Conservation (phyloP, 2,888 invertebrate genomes). For the Monopis laevigella region DNA sequence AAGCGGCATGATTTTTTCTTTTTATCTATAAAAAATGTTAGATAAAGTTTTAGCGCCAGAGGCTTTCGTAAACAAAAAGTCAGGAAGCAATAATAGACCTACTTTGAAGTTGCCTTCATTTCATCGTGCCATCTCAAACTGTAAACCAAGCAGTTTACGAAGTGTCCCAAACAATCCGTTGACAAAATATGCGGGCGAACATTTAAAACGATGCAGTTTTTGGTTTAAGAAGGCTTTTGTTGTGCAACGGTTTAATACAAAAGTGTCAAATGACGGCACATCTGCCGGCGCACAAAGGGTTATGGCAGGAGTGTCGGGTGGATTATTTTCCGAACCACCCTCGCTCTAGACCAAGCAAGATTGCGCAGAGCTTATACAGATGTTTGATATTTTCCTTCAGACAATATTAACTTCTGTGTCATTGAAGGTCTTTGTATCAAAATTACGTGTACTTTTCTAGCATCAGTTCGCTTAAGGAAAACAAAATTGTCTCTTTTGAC, state of each 20-base stretch:
- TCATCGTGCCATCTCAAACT: no score
- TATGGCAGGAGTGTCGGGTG: constrained; percentile 41
- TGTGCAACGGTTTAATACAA: constrained; percentile 68
- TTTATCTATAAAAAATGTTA: no score
- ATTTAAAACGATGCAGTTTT: constrained; percentile 59
- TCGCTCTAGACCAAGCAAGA: constrained; percentile 38
- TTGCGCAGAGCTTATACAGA: constrained; percentile 57
- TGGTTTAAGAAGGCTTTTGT: constrained; percentile 64
- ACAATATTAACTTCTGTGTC: constrained; percentile 13
- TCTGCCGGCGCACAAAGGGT: constrained; percentile 63
- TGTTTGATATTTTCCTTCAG: constrained; percentile 29
- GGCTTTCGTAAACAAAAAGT: no score
- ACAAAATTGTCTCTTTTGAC: no score
- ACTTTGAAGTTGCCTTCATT: no score
- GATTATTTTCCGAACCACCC: constrained; percentile 66
- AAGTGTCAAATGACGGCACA: constrained; percentile 68
- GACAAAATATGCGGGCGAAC: constrained; percentile 57
- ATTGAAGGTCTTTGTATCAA: constrained; percentile 5
- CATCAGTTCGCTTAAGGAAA: no score
- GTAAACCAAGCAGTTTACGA: no score
- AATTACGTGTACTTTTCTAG: no score
- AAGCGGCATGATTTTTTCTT: no score
- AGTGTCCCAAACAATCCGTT: no score
- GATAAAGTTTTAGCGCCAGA: no score
- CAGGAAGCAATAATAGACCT: no score